Evolutionary conservation across 2,797 vertebrate genomes (phyloP).

Genomic region (Emys orbicularis): DNA sequence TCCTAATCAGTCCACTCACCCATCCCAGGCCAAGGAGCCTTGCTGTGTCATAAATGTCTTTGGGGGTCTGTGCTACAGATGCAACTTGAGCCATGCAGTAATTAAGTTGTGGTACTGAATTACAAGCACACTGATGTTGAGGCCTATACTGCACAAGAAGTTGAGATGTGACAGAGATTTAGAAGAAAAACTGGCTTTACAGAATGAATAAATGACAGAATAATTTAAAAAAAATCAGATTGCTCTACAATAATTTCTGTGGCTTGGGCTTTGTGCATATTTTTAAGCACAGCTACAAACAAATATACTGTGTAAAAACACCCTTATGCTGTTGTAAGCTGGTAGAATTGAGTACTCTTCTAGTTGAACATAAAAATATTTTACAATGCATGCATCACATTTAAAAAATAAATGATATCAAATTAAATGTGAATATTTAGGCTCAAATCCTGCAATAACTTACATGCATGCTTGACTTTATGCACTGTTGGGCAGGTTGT

Average conservation of each 20-base stretch:
- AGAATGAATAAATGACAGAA: constrained; percentile 3
- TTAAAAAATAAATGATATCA: too few relatives aligned
- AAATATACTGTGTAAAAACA: too few relatives aligned
- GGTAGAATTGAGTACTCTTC: neutral
- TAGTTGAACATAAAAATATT: too few relatives aligned
- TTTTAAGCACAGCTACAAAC: too few relatives aligned
- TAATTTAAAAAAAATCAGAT: rapidly evolving
- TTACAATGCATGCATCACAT: too few relatives aligned
- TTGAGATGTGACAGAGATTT: neutral
- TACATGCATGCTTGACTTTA: too few relatives aligned
- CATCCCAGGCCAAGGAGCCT: neutral
- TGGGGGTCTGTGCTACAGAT: neutral
- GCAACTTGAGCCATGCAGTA: neutral
- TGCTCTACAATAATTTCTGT: neutral
- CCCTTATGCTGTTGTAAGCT: neutral
- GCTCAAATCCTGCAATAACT: too few relatives aligned
- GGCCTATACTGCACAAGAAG: constrained; percentile 4
- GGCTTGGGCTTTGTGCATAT: constrained; percentile 13
- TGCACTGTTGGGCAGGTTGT: too few relatives aligned
- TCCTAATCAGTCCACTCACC: neutral
- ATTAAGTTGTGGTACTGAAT: neutral
- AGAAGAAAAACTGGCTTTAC: constrained; percentile 9
- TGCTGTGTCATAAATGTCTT: rapidly evolving
- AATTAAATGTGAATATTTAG: too few relatives aligned
- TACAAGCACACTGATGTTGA: neutral